phyloP scores from a whole-genome alignment of 2,888 invertebrate species.

The Carterocephalus palaemon region DNA sequence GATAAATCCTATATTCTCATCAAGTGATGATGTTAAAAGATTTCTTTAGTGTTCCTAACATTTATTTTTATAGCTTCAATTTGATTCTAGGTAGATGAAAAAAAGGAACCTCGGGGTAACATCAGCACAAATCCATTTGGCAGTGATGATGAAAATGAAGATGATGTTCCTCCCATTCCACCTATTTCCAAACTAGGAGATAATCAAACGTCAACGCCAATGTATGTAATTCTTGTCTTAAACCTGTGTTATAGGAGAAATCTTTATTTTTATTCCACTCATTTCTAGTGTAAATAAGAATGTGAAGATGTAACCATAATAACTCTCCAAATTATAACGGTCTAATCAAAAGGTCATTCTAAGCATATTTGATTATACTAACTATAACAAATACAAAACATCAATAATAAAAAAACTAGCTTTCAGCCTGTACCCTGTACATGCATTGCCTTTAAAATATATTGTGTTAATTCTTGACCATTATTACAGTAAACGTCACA shows the following conservation, averaged over 20 bases:
- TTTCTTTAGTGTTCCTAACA: neutral
- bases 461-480: too few species aligned
- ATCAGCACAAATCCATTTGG: conserved; percentile 84
- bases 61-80: neutral
- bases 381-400: neutral
- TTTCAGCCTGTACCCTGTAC: neutral
- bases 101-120: conserved; percentile 45
- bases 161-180: conserved; percentile 56
- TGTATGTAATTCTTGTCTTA: conserved; percentile 46
- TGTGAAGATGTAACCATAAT: too few species aligned
- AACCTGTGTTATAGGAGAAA: too few species aligned
- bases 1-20: too few species aligned
- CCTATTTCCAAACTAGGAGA: conserved; percentile 41
- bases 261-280: too few species aligned
- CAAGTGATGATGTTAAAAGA: neutral
- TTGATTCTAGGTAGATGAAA: conserved; percentile 20
- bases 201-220: conserved; percentile 44
- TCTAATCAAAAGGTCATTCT: too few species aligned
- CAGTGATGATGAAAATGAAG: conserved; percentile 81
- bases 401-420: neutral
- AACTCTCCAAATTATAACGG: too few species aligned
- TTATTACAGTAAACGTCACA: conserved; percentile 64
- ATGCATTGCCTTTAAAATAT: neutral
- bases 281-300: too few species aligned
- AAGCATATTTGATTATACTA: too few species aligned